Evolutionary conservation across 2,113 vertebrate genomes (phyloP), one percentile per base, ranked within the genome.

Genomic region (Saimiri boliviensis): DNA sequence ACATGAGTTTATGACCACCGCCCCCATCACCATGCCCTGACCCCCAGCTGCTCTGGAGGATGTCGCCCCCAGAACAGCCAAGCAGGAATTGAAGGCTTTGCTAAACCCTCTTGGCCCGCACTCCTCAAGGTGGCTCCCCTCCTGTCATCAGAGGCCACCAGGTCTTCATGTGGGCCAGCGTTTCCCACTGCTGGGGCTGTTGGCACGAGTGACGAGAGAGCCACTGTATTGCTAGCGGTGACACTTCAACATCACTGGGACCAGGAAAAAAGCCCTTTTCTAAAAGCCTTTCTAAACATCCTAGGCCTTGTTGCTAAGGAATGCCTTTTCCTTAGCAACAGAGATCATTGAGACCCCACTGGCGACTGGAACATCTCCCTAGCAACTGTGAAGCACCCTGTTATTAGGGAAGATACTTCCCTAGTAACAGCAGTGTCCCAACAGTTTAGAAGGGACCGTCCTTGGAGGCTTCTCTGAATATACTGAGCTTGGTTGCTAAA

Each of bases 251-350:
- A 42, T 84, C 54, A 20, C 10, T 45, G 17, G 58, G 45, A 81
- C 70, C 71, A 54, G 8, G 52, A 9, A 56, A 20, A 89, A 60
- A 54, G 60, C 12, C 58, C 86, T 32, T 45, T 86, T 77, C 8
- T 14, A 17, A 47, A 91, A 54, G 60, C 47, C 63, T 93, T 82
- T 70, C 68, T 45, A 49, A 96, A 63, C 32, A 81, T 68, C 32
- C 25, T 11, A 19, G 56, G n/a, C 58, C 82, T 96, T 82, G 84
- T 94, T 58, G 77, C 92, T 94, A 91, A 96, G 88, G 86, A 88
- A 96, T 76, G 77, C 80, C 74, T 81, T 74, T 77, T 83, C 68
- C 94, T 52, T 95, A 89, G 86, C 97, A 93, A 79, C 92, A 81
- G 92, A 91, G 82, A 82, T 81, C 74, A 12, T 32, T 8, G 9